Evolutionary conservation across 2,888 invertebrate genomes (phyloP), one percentile per base, ranked within the genome.

Genomic region (Cyaniris semiargus): DNA sequence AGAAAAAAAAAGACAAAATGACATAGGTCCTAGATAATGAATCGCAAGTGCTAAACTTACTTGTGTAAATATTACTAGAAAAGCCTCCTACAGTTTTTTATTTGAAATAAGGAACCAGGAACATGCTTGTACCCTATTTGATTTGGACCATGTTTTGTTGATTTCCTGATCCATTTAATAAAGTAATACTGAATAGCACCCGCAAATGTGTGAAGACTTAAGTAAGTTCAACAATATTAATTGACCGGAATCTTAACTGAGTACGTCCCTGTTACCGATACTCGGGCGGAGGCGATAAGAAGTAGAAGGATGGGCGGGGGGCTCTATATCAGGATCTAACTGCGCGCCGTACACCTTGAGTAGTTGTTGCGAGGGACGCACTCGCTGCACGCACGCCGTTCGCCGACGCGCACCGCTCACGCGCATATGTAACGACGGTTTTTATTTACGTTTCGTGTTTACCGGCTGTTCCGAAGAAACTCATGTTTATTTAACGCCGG

Each of bases 251-350:
- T 27, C 27, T 66, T 27, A 15, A 66, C 15, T 5, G 60, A 60
- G 23, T 27, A 66, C 27, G 18, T 66, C 66, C 66, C 27, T 27
- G 66, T 31, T 66, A 15, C 53, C 48, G 21, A 15, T 74, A 74
- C 53, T 74, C 53, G 0, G 38, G 1, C 8, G 8, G 27, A 7
- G 82, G 81, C 77, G 85, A 86, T 83, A 85, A 83, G 78, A 82
- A 83, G 79, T 83, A 84, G 78, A 81, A 83, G 79, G 82, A 82
- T 79, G 89, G 86, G 86, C 86, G 88, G 88, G 87, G 87, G 83
- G 90, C 91, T 81, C 86, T 93, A 81, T 93, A 92, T 85, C 93
- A 94, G 87, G 93, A 92, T 86, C 93, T 85, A 90, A 92, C 88
- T 91, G 87, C 83, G 82, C 85, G 86, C 86, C 90, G 90, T 91